Evolutionary conservation across 1,140 invertebrate species (phyloP).

Genomic region (Drosophila murphyi): DNA sequence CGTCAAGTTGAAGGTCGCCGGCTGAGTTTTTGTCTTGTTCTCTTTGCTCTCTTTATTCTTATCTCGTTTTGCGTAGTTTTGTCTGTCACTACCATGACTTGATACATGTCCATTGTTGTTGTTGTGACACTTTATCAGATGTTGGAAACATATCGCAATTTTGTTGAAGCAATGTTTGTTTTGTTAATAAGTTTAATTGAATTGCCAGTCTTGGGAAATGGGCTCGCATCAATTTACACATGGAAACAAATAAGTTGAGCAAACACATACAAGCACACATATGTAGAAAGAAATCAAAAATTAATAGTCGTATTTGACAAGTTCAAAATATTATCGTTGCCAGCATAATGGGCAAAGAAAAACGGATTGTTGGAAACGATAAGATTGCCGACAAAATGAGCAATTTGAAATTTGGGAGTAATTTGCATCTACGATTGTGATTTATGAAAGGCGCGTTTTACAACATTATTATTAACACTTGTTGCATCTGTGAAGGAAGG

Average conservation of each 20-base stretch:
- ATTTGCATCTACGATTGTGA: not conserved
- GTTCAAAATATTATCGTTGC: conserved; percentile 22
- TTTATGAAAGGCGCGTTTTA: conserved; percentile 2
- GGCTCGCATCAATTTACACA: conserved; percentile 36
- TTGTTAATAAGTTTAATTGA: conserved; percentile 58
- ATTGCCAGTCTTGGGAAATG: conserved; percentile 47
- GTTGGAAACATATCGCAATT: conserved; percentile 37
- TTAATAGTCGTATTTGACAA: conserved; percentile 21
- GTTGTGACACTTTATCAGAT: conserved; percentile 13
- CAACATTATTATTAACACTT: conserved; percentile 23
- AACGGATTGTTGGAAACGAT: conserved; percentile 12
- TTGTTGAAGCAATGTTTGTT: conserved; percentile 29
- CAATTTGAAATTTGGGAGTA: not conserved
- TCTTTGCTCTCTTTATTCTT: not conserved
- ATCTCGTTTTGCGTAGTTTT: conserved; percentile 9
- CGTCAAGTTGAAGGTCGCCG: not conserved
- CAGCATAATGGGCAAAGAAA: not conserved
- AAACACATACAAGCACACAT: not conserved
- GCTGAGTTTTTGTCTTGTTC: not conserved
- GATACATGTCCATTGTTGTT: conserved; percentile 15
- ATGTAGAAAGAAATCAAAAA: conserved; percentile 16
- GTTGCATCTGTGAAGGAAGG: conserved; percentile 19
- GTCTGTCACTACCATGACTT: conserved; percentile 37
- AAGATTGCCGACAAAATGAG: conserved; percentile 22
- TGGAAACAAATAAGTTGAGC: conserved; percentile 30